Conservation (phyloP, 2,888 invertebrate genomes). For the Microctonus hyperodae region DNA sequence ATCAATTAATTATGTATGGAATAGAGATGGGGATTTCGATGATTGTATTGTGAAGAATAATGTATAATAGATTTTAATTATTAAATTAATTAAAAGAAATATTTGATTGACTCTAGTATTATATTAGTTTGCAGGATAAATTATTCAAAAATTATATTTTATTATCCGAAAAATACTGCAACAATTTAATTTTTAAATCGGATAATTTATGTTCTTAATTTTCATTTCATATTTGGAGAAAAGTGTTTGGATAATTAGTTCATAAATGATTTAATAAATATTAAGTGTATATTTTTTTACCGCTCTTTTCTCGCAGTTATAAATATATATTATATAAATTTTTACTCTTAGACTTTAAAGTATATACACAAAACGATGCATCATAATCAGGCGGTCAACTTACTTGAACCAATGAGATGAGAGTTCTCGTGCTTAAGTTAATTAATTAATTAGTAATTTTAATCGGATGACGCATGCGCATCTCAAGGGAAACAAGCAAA, state of each 20-base stretch:
- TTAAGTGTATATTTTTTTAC: neutral
- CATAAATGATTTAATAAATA: neutral
- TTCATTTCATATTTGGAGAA: neutral
- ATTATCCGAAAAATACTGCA: too few species aligned
- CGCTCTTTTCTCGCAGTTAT: neutral
- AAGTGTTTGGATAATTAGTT: too few species aligned
- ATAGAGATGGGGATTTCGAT: neutral
- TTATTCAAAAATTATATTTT: too few species aligned
- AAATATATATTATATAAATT: slow-evolving; percentile 1
- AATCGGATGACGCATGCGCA: slow-evolving; percentile 64
- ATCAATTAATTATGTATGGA: neutral
- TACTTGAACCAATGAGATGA: slow-evolving; percentile 48
- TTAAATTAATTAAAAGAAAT: too few species aligned
- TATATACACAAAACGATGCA: slow-evolving; percentile 37
- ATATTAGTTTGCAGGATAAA: too few species aligned
- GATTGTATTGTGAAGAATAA: neutral
- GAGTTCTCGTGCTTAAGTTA: slow-evolving; percentile 59
- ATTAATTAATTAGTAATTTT: slow-evolving; percentile 64
- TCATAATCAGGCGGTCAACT: slow-evolving; percentile 64
- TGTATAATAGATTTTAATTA: neutral
- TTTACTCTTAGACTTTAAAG: neutral
- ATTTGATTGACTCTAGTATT: too few species aligned
- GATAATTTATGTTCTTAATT: too few species aligned
- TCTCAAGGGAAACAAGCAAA: slow-evolving; percentile 64
- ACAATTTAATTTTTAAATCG: too few species aligned